Conservation (phyloP, 1,140 invertebrate genomes). For the Drosophila chauvacae region DNA sequence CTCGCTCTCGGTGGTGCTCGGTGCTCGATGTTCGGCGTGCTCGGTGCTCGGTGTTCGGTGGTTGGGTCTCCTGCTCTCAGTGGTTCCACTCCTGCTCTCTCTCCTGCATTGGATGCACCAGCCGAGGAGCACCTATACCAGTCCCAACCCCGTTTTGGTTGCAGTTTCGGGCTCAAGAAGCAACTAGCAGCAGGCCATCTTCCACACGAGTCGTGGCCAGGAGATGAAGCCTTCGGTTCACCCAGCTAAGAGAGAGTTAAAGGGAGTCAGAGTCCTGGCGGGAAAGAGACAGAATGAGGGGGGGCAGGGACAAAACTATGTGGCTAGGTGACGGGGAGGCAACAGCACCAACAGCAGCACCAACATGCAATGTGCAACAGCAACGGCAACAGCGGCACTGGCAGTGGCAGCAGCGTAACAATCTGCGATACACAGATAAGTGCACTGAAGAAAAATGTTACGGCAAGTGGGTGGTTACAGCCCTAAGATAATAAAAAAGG, state of each 20-base stretch:
- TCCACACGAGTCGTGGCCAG: slow-evolving; percentile 37
- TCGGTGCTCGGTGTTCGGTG: background rate
- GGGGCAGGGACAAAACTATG: slow-evolving; percentile 19
- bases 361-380: slow-evolving; percentile 40
- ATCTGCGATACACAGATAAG: slow-evolving; percentile 46
- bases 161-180: slow-evolving; percentile 47
- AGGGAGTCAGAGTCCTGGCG: slow-evolving; percentile 3
- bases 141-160: slow-evolving; percentile 19
- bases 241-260: slow-evolving; percentile 16
- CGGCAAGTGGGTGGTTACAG: background rate
- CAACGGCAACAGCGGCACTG: slow-evolving; percentile 1
- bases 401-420: slow-evolving; percentile 31
- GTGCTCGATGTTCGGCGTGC: background rate
- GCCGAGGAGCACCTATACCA: slow-evolving; percentile 1
- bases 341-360: slow-evolving; percentile 21
- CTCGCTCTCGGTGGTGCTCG: slow-evolving; percentile 24
- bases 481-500: no score
- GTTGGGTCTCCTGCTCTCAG: slow-evolving; percentile 30
- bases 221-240: slow-evolving; percentile 34
- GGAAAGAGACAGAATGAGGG: slow-evolving; percentile 12
- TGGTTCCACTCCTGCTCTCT: slow-evolving; percentile 1
- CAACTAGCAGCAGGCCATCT: slow-evolving; percentile 38
- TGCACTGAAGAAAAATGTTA: slow-evolving; percentile 4
- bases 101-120: slow-evolving; percentile 16
- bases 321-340: slow-evolving; percentile 26